These are phyloP conservation scores for Ricordea florida DNA, from an alignment of 92 coral and sea anemone species.

Conservation along the genomic window DNA sequence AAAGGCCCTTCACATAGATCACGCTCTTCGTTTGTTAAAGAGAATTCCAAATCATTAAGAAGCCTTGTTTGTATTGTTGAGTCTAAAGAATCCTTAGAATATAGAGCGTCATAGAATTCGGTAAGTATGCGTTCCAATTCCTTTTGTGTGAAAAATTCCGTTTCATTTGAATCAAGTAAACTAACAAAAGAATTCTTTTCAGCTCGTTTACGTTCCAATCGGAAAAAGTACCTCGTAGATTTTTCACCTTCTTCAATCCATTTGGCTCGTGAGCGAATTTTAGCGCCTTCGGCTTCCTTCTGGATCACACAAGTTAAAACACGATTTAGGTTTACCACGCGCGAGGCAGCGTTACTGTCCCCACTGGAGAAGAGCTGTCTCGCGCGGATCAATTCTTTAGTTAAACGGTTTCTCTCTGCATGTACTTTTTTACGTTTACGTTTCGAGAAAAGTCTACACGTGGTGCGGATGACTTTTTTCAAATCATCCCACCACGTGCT, in stretches of 20 bases:
- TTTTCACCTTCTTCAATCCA: conserved; percentile 26
- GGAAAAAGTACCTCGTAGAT: neutral
- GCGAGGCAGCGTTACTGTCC: rapidly evolving
- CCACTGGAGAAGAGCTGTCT: neutral
- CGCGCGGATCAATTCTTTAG: neutral
- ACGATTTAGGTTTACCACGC: neutral
- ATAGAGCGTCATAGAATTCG: neutral
- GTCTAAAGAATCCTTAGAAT: neutral
- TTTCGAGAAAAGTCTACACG: neutral
- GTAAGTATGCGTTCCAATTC: neutral
- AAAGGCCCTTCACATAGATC: neutral
- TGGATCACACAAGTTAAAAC: neutral
- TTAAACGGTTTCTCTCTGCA: neutral
- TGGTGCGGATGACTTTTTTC: neutral
- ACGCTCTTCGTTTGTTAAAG: neutral
- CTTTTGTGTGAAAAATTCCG: neutral
- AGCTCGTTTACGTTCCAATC: neutral
- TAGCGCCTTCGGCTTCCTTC: neutral
- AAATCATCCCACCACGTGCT: neutral
- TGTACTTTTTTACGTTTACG: neutral
- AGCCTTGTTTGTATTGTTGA: neutral
- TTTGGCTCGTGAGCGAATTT: neutral
- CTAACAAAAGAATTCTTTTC: neutral
- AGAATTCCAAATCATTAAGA: neutral
- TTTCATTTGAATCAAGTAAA: neutral